Percentiles rank a stretch among this genome's conserved stretches.
These are phyloP conservation scores for Pagetopsis macropterus DNA, from an alignment of 2,797 vertebrate genomes.

Conservation along the genomic window DNA sequence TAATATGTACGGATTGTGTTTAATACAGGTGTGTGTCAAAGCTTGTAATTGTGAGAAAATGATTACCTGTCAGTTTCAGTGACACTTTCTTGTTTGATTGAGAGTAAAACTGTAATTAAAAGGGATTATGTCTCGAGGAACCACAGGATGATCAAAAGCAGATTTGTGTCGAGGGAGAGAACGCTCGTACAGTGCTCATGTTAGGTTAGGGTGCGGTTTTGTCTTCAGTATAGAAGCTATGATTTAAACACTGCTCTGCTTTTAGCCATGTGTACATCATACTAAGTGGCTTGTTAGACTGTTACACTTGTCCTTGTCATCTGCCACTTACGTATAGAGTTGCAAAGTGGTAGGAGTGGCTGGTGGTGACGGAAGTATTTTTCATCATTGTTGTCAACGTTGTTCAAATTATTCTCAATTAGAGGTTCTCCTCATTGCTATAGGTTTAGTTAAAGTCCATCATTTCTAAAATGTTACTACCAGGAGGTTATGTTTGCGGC, in stretches of 20 bases:
- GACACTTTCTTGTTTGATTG: conserved; percentile 31
- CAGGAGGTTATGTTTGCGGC: not conserved
- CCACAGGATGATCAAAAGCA: conserved; percentile 48
- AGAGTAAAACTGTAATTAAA: conserved; percentile 52
- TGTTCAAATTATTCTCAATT: not conserved
- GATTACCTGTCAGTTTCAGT: conserved; percentile 44
- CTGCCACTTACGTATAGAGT: conserved; percentile 3
- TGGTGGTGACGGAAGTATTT: conserved; percentile 5
- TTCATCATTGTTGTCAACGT: not conserved
- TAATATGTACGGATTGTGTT: conserved; percentile 1
- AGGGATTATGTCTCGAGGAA: conserved; percentile 36
- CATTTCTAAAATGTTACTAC: too few species aligned
- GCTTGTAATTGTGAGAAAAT: conserved; percentile 14
- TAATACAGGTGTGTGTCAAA: not conserved
- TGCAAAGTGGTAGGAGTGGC: not conserved
- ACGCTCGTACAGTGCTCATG: conserved; percentile 27
- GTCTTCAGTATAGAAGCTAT: conserved; percentile 25
- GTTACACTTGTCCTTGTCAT: conserved; percentile 15
- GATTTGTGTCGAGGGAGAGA: conserved; percentile 30
- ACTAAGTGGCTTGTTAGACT: conserved; percentile 45
- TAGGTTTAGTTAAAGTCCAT: too few species aligned
- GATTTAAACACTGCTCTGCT: conserved; percentile 40
- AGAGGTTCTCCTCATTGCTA: not conserved
- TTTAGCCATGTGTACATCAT: conserved; percentile 35
- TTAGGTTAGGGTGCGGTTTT: conserved; percentile 41